phyloP scores from a whole-genome alignment of 2,113 vertebrate genomes.

The Labeo rohita region DNA sequence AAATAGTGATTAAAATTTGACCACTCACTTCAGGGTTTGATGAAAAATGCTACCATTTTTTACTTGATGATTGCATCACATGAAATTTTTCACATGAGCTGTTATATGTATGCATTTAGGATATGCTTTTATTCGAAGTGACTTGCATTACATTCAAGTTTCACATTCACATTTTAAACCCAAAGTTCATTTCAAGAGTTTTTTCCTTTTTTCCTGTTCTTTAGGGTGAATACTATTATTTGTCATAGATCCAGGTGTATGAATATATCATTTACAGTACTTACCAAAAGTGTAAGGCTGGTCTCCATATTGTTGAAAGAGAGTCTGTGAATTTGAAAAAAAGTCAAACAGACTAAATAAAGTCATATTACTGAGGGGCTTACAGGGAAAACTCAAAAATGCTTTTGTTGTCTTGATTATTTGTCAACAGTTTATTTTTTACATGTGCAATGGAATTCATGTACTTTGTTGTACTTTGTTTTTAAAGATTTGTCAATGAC shows the following conservation, averaged over 20 bases:
- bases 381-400: not conserved
- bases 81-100: not conserved
- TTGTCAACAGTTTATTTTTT: not conserved
- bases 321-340: not conserved
- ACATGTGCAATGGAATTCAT: not conserved
- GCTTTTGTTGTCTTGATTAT: not conserved
- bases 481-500: not conserved
- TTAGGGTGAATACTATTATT: too few species aligned
- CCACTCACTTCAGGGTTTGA: not conserved
- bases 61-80: not conserved
- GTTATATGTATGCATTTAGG: too few species aligned
- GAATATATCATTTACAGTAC: too few species aligned
- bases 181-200: too few species aligned
- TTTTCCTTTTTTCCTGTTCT: too few species aligned
- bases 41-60: not conserved
- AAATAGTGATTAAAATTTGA: not conserved
- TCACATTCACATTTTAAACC: too few species aligned
- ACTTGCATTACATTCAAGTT: too few species aligned
- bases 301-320: not conserved
- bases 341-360: not conserved
- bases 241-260: too few species aligned
- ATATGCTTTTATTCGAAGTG: too few species aligned
- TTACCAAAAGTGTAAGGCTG: not conserved
- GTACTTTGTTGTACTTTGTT: not conserved
- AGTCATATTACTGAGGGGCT: not conserved